Base-by-base conservation (phyloP, 1,140 invertebrate genomes). In the Sinonovacula constricta region DNA sequence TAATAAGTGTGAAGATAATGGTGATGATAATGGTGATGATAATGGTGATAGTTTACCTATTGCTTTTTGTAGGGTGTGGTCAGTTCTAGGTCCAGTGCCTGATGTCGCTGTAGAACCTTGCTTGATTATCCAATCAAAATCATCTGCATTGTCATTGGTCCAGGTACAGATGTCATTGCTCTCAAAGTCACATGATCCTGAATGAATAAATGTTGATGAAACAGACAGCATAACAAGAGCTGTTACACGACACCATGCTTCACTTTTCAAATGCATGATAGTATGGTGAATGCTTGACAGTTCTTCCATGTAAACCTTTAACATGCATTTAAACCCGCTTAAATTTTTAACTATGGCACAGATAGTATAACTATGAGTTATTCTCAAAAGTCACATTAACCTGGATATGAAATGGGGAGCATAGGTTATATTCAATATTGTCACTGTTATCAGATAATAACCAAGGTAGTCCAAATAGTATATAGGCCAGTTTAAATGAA, bases 21-120 rank as follows among this genome's bases (percentile, higher is more conserved):
- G n/a, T n/a, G n/a, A n/a, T n/a, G n/a, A n/a, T n/a, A n/a, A n/a
- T n/a, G n/a, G n/a, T n/a, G n/a, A n/a, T n/a, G n/a, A n/a, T n/a
- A n/a, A n/a, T n/a, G 28, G 30, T 30, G 24, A 45, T 60, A 14
- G 10, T 3, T 14, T 22, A 10, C 24, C 31, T 45, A 15, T 72
- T 1, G 22, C 45, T 2, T 51, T 12, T 81, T 45, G 81, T 10
- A 75, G 22, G 3, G 89, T 88, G 60, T 88, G 88, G 60, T 87
- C 87, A 45, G 39, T 14, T 2, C 93, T 92, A 0, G 88, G 88
- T 26, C 88, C 88, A 30, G 88, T 89, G 10, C 65, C 59, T 4
- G 28, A 31, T 28, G 80, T 79, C 0, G 22, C 28, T 45, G 88
- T 90, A 12, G 39, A n/a, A 1, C 88, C 88, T 24, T 57, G 36